Evolutionary conservation across 2,888 invertebrate species (phyloP), one percentile per base, ranked within the genome.

Genomic region (Dynastes grantii): DNA sequence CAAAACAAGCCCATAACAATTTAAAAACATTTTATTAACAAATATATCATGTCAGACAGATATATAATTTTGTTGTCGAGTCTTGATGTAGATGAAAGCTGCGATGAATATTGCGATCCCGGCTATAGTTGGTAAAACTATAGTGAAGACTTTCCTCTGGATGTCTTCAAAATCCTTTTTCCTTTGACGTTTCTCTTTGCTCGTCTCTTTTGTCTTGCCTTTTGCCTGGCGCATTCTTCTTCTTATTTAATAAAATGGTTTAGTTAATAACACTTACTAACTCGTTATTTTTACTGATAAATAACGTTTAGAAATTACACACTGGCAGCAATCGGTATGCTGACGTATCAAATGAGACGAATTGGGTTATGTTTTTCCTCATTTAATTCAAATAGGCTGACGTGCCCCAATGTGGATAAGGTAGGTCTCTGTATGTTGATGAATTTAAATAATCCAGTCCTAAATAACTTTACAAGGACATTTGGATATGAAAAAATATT

Each of bases 91-190:
- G 77, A 96, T 93, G 86, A 95, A 96, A 29, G 92, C 91, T 77
- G 93, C 92, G 83, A 96, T 94, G 76, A 95, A 89, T 76, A 94
- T 86, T 83, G 93, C 93, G 81, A 95, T 90, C 40, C 93, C 93
- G 68, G 91, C 93, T 81, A 94, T 86, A 76, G 94, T 93, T 5
- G 95, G 96, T 83, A 95, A 88, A 79, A 94, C 97, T 79, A 96
- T 90, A 1, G 95, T 95, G 85, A 93, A 93, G n/a, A 95, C 91
- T 82, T 95, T 94, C 85, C 93, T 93, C 84, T 95, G 94, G 86
- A 93, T 94, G 87, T 94, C 94, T 8, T 94, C 90, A 85, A 96
- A 96, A 82, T 96, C 96, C 88, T 95, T 93, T 89, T 95, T 95
- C 51, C 97, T 92, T 85, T 96, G 95, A 84, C 94, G 94, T 87